A percentile compares a stretch with the other conserved stretches of the same genome.
Evolutionary conservation across 2,888 invertebrate genomes (phyloP).

Genomic region (Mesorhabditis belari): DNA sequence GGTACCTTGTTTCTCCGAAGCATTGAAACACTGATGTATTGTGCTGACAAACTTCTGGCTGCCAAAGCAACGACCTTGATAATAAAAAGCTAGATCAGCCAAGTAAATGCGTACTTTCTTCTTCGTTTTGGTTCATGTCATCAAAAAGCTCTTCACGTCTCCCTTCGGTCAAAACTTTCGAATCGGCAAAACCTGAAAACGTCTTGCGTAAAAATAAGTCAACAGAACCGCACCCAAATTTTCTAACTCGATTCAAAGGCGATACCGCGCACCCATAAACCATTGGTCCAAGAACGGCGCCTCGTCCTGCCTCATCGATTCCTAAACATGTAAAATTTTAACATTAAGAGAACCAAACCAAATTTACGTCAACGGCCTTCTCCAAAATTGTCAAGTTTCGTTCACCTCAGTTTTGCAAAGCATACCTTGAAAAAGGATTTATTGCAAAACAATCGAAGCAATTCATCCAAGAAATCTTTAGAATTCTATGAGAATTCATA

Average conservation of each 20-base stretch:
- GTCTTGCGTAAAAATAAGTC: too few species aligned
- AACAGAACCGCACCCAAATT: too few species aligned
- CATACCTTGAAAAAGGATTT: too few species aligned
- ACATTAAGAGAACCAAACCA: conserved; percentile 59
- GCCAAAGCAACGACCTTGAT: conserved; percentile 73
- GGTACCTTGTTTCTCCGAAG: conserved; percentile 62
- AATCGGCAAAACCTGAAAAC: conserved; percentile 66
- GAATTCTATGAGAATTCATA: too few species aligned
- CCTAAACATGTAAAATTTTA: conserved; percentile 64
- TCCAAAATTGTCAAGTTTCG: conserved; percentile 29
- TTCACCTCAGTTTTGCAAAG: conserved; percentile 6
- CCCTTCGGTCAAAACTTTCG: conserved; percentile 83
- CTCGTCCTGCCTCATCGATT: conserved; percentile 84
- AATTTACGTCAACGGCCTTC: conserved; percentile 55
- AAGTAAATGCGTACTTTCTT: conserved; percentile 53
- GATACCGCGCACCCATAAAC: conserved; percentile 51
- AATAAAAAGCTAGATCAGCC: neutral
- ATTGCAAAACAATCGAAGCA: too few species aligned
- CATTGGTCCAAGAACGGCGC: conserved; percentile 77
- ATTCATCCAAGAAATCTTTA: too few species aligned
- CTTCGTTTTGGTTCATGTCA: conserved; percentile 66
- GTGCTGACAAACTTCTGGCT: conserved; percentile 62
- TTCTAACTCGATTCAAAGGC: conserved; percentile 22
- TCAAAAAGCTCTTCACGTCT: conserved; percentile 78
- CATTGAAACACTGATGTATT: conserved; percentile 32